phyloP scores from a whole-genome alignment of 1,140 invertebrate genomes.

The Goniozus legneri region DNA sequence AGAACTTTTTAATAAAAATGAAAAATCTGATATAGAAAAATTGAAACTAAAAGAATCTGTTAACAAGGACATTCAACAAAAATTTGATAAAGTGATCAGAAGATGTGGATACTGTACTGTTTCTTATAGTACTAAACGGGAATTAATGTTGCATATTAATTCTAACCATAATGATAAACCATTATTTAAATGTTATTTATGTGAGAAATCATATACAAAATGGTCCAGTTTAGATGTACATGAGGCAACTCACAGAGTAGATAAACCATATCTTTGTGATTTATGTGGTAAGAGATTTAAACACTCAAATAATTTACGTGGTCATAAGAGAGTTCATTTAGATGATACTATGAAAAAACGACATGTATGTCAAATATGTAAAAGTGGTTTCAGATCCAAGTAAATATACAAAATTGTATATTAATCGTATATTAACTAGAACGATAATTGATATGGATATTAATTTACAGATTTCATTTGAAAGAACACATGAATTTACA shows the following conservation, averaged over 20 bases:
- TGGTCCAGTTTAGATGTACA: slow-evolving; percentile 44
- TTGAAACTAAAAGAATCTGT: neutral
- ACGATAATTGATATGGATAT: too few species aligned
- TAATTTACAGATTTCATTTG: slow-evolving; percentile 41
- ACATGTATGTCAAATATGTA: slow-evolving; percentile 37
- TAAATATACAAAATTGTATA: slow-evolving; percentile 16
- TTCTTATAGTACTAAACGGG: slow-evolving; percentile 29
- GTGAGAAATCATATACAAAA: slow-evolving; percentile 38
- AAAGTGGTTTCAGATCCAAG: slow-evolving; percentile 41
- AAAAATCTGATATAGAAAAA: neutral
- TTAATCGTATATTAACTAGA: slow-evolving; percentile 5
- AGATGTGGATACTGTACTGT: slow-evolving; percentile 38
- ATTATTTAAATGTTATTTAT: slow-evolving; percentile 35
- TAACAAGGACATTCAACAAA: neutral
- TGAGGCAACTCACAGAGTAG: slow-evolving; percentile 39
- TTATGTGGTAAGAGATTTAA: slow-evolving; percentile 57
- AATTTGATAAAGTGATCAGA: slow-evolving; percentile 15
- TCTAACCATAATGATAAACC: slow-evolving; percentile 27
- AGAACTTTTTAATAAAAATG: slow-evolving; percentile 5
- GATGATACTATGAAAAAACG: slow-evolving; percentile 37
- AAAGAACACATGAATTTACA: slow-evolving; percentile 46
- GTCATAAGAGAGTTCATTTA: slow-evolving; percentile 45
- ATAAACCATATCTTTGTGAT: slow-evolving; percentile 50
- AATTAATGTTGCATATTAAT: slow-evolving; percentile 35
- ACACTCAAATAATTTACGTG: slow-evolving; percentile 47